Evolutionary conservation across 2,797 vertebrate genomes (phyloP).

Genomic region (Kryptopterus vitreolus): DNA sequence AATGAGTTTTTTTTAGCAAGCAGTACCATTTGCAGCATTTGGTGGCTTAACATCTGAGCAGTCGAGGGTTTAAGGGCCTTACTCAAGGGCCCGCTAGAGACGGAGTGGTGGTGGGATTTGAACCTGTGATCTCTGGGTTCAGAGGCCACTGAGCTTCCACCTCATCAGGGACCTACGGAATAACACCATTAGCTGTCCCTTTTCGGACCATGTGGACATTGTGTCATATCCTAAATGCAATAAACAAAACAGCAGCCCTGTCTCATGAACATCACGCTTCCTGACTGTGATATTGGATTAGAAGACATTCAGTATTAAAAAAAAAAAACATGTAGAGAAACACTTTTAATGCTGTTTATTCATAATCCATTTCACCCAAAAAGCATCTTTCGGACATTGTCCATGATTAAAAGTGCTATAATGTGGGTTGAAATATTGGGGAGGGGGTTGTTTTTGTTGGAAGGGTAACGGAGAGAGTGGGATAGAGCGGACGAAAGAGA

Average conservation of each 20-base stretch:
- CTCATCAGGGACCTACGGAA: too few relatives aligned
- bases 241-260: neutral
- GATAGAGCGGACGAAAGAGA: neutral
- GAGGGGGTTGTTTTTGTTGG: neutral
- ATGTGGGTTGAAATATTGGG: neutral
- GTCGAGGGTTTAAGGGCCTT: too few relatives aligned
- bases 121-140: too few relatives aligned
- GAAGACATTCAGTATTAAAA: neutral
- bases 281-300: neutral
- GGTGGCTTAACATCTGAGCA: too few relatives aligned
- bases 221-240: neutral
- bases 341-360: neutral
- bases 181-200: neutral
- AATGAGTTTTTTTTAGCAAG: neutral
- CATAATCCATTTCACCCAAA: too few relatives aligned
- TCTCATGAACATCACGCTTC: neutral
- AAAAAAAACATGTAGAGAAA: neutral
- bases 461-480: neutral
- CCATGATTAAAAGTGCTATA: too few relatives aligned
- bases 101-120: too few relatives aligned
- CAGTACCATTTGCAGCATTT: too few relatives aligned
- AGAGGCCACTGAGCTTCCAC: too few relatives aligned
- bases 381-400: too few relatives aligned
- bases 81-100: too few relatives aligned
- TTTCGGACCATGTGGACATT: neutral